A percentile compares a stretch with the other conserved stretches of the same genome.
These are phyloP conservation scores for Antennarius striatus DNA, from an alignment of 2,113 vertebrate species.

Conservation along the genomic window DNA sequence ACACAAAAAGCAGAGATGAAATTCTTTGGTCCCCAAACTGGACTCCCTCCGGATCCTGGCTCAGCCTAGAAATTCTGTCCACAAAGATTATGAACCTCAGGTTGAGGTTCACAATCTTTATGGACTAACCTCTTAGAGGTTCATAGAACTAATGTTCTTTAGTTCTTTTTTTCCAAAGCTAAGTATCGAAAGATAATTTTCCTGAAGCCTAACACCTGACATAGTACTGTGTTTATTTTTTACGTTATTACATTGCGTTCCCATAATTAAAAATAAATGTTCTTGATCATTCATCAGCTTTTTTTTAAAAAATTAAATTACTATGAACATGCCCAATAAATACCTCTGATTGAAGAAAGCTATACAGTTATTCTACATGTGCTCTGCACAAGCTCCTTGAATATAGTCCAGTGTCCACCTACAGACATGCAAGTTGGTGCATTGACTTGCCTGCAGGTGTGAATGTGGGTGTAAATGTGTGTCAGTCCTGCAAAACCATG, in stretches of 20 bases:
- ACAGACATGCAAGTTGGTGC: slow-evolving; percentile 26
- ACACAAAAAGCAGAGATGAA: too few relatives aligned
- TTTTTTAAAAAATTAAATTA: not conserved
- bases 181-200: slow-evolving; percentile 23
- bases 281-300: not conserved
- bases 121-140: too few relatives aligned
- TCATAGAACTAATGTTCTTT: too few relatives aligned
- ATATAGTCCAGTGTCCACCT: slow-evolving; percentile 7
- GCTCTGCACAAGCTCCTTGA: not conserved
- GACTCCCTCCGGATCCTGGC: too few relatives aligned
- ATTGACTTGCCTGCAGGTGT: slow-evolving; percentile 46
- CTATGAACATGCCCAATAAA: not conserved
- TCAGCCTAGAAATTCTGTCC: too few relatives aligned
- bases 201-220: slow-evolving; percentile 16
- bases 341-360: not conserved
- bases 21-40: too few relatives aligned
- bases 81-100: too few relatives aligned
- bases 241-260: not conserved
- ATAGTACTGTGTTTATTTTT: not conserved
- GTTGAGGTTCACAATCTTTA: too few relatives aligned
- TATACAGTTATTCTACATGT: not conserved
- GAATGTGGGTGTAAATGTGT: slow-evolving; percentile 41
- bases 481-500: slow-evolving; percentile 25
- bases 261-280: slow-evolving; percentile 1
- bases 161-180: not conserved